Evolutionary conservation across 2,797 vertebrate species (phyloP).

Genomic region (Nyctibius grandis): DNA sequence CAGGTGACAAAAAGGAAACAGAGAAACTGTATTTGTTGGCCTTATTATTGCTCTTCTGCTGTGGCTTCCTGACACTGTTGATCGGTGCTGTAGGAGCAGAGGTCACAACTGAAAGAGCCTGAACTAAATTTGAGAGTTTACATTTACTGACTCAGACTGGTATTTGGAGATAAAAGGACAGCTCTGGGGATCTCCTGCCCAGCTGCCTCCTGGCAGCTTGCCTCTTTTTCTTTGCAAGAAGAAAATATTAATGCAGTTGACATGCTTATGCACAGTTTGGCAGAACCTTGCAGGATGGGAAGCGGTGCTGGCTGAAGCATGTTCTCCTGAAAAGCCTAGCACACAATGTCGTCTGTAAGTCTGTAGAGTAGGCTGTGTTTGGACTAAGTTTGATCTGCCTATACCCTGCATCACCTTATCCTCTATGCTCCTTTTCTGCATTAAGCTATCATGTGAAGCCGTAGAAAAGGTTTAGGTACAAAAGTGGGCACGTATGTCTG

Average conservation of each 20-base stretch:
- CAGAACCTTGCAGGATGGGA: neutral
- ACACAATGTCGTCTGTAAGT: neutral
- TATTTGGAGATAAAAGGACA: neutral
- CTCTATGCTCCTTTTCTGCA: neutral
- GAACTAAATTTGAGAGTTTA: neutral
- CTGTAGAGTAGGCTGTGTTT: neutral
- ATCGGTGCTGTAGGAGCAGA: neutral
- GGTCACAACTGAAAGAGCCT: neutral
- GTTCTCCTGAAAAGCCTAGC: neutral
- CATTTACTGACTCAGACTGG: neutral
- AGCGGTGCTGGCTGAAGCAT: neutral
- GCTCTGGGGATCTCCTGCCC: constrained; percentile 1
- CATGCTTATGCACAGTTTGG: neutral
- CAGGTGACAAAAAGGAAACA: neutral
- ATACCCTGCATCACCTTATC: neutral
- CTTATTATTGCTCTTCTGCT: neutral
- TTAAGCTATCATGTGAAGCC: neutral
- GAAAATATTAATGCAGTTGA: neutral
- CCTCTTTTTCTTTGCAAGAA: neutral
- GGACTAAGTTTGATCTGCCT: neutral
- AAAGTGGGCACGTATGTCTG: neutral
- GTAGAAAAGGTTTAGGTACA: neutral
- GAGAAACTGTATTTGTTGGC: neutral
- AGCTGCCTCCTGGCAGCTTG: constrained; percentile 17
- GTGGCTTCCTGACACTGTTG: neutral